Evolutionary conservation across 30 jellyfish, hydroid and myxozoan genomes (phyloP), one percentile per base, ranked within the genome.

Genomic region (Sanderia malayensis): DNA sequence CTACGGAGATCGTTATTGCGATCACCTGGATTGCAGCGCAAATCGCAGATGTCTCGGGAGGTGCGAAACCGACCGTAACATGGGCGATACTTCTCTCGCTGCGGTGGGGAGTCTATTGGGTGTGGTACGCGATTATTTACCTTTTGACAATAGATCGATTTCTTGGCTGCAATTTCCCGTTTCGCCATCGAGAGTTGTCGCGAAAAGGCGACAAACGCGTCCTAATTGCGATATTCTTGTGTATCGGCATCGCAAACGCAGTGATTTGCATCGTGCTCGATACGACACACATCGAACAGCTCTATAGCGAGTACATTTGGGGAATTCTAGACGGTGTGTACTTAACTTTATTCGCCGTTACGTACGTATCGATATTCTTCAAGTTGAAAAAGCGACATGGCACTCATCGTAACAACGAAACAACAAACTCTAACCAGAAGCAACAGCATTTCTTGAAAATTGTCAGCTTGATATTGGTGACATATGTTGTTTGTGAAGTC

Each of bases 141-240:
- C 10, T 71, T 44, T 53, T 71, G n/a, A 71, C 83, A 1, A 20
- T 71, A 4, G 83, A 71, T 55, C 72, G 83, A 30, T 71, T 71
- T 53, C 46, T 71, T 21, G 83, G 83, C 41, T 30, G 68, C 46
- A 52, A 30, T 18, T 71, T 71, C 57, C 83, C 83, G 18, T 22
- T 71, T 34, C 30, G 61, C 10, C 83, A 71, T 32, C 27, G 69
- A 1, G 73, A 45, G 24, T 27, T 53, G 59, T 28, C 61, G 24
- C 6, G 21, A 23, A 53, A 47, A 44, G 27, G 62, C 4, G 21
- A 22, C n/a, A 30, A 47, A 10, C 20, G 65, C 9, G 46, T 47
- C 44, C 44, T 61, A 7, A 34, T 71, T 1, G 63, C 22, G 33
- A 71, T 8, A 31, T 15, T 21, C 23, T 71, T 72, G 83, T 29